Conservation (phyloP, 2,888 invertebrate genomes). For the Apotomis betuletana region DNA sequence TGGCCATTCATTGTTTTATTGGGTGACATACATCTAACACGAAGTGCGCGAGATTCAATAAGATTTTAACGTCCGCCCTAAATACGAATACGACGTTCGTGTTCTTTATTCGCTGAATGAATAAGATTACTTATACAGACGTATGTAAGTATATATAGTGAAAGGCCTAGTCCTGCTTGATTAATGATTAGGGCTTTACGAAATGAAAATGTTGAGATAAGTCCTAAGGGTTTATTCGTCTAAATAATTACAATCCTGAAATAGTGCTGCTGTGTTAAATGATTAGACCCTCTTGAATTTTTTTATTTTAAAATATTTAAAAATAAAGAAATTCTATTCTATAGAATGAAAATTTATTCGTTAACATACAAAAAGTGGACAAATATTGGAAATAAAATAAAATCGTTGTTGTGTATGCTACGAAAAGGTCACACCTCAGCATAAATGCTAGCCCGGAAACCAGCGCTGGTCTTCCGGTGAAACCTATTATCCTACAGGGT, state of each 20-base stretch:
- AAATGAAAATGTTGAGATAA: background rate
- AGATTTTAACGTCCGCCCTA: slow-evolving; percentile 33
- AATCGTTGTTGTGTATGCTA: too few species aligned
- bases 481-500: too few species aligned
- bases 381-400: too few species aligned
- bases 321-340: too few species aligned
- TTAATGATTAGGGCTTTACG: background rate
- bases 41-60: slow-evolving; percentile 44
- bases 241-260: background rate
- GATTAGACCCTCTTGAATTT: too few species aligned
- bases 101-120: background rate
- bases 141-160: background rate
- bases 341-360: too few species aligned
- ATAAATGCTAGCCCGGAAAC: too few species aligned
- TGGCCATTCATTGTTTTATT: slow-evolving; percentile 57
- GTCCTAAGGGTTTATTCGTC: background rate
- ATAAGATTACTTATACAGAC: background rate
- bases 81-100: slow-evolving; percentile 11
- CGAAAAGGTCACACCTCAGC: too few species aligned
- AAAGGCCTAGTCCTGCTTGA: background rate
- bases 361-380: too few species aligned
- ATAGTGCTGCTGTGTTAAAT: background rate
- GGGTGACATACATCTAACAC: slow-evolving; percentile 47
- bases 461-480: too few species aligned
- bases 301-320: too few species aligned